A percentile compares a stretch with the other conserved stretches of the same genome.
These are phyloP conservation scores for Tricholaema leucomelas DNA, from an alignment of 2,113 vertebrate genomes.

Conservation along the genomic window DNA sequence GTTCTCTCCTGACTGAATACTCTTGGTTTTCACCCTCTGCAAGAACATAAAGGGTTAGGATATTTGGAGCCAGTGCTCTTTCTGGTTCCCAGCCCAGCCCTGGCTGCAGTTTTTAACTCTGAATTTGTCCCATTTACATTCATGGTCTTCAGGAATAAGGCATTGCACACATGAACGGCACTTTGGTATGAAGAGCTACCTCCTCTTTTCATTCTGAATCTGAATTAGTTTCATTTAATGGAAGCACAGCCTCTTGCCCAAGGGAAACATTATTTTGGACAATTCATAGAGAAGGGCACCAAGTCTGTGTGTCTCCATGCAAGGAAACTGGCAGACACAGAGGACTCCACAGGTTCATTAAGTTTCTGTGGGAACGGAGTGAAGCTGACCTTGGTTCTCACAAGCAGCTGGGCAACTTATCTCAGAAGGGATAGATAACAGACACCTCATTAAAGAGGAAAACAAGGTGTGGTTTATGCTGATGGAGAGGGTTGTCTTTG, in stretches of 20 bases:
- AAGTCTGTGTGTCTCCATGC: background rate
- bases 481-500: too few species aligned
- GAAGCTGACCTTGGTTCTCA: too few species aligned
- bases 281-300: background rate
- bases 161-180: fast-evolving
- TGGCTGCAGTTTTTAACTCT: background rate
- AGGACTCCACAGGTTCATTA: background rate
- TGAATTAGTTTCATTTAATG: background rate
- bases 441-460: too few species aligned
- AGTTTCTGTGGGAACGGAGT: too few species aligned
- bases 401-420: too few species aligned
- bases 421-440: too few species aligned
- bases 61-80: background rate
- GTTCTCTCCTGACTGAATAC: background rate
- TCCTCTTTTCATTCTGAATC: background rate
- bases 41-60: background rate
- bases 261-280: background rate
- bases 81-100: background rate
- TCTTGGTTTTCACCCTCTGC: background rate
- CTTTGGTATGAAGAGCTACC: background rate
- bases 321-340: background rate
- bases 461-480: too few species aligned
- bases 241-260: background rate
- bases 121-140: fast-evolving
- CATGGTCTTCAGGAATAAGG: background rate